Base-by-base conservation (phyloP, 2,113 vertebrate genomes). In the Ramphastos sulfuratus region DNA sequence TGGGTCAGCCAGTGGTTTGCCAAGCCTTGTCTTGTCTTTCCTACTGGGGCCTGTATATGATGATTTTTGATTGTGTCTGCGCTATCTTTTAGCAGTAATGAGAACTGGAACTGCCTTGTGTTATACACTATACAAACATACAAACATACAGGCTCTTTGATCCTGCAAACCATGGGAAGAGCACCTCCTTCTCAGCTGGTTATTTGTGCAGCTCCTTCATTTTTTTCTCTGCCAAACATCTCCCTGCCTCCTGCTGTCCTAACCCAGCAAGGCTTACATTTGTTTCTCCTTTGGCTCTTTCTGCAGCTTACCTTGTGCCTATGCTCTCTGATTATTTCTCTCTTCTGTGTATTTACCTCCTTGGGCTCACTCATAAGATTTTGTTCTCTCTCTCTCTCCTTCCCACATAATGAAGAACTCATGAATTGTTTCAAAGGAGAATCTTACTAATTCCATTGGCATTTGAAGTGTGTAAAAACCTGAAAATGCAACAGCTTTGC, bases 1-100 rank as follows among this genome's bases (percentile, higher is more conserved):
- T 75, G 58, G 79, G 76, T 85, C 72, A 95, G 85, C n/a, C 67
- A 89, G 83, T 83, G 90, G 85, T 86, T 94, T 95, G 82, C 79
- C 58, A 85, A 48, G 42, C 23, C 61, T 90, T 75, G 88, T 65
- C 82, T 95, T 19, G 1, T 74, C 39, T 92, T 92, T 88, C 65
- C 37, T 92, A 60, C 61, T 44, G 54, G 11, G 65, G 48, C 70
- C 82, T 86, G 61, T 74, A 86, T 28, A 55, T 58, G 71, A 65
- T 74, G 33, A 82, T 75, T 91, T 77, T 92, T 85, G 33, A 42
- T 90, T 81, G 50, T 84, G 66, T 64, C 25, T 82, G 37, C 65
- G 7, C 30, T 82, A 64, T 54, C 52, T 90, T 93, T 90, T 79
- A 79, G 37, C 44, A 58, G 66, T 46, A 92, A 87, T 69, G 30